Conservation (phyloP, 2,113 vertebrate species). For the Ciconia stormi region DNA sequence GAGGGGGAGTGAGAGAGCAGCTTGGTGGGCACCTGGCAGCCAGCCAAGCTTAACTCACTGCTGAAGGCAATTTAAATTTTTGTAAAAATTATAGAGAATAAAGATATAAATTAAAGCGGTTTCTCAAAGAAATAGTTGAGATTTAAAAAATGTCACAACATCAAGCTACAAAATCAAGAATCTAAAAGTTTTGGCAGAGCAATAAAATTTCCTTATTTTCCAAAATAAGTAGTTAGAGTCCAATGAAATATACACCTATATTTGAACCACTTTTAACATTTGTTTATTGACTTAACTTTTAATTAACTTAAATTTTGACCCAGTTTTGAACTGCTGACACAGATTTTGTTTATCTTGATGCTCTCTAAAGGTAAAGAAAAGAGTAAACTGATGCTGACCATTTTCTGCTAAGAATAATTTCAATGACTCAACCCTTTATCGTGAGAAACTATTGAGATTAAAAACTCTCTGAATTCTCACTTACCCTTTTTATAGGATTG, state of each 20-base stretch:
- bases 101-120: not conserved
- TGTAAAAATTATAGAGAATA: not conserved
- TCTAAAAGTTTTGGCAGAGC: not conserved
- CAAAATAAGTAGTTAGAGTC: not conserved
- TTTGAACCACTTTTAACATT: not conserved
- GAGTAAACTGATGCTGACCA: not conserved
- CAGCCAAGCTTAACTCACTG: not conserved
- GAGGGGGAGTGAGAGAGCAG: not conserved
- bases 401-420: not conserved
- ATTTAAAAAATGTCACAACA: not conserved
- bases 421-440: not conserved
- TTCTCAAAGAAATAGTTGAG: not conserved
- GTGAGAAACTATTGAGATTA: not conserved
- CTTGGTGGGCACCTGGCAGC: not conserved
- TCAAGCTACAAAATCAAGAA: not conserved
- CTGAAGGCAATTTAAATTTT: not conserved
- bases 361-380: not conserved
- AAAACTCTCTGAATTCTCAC: not conserved
- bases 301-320: not conserved
- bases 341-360: not conserved
- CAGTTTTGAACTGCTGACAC: not conserved
- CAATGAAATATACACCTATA: not conserved
- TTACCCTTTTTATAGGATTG: not conserved
- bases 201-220: not conserved
- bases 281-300: not conserved